These are phyloP conservation scores for Wiebesia pumilae DNA, from an alignment of 1,140 invertebrate genomes.

Conservation along the genomic window DNA sequence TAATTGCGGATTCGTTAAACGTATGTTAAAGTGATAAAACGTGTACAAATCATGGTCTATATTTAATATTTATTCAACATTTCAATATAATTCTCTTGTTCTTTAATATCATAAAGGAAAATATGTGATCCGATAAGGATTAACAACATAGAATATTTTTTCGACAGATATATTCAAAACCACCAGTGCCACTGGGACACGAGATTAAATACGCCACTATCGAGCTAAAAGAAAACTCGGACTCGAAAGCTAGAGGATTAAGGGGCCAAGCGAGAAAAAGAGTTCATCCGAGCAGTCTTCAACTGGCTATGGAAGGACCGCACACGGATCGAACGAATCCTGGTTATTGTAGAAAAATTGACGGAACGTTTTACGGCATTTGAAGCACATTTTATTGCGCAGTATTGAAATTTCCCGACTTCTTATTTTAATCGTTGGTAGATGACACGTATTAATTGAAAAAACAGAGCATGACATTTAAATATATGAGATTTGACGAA, in stretches of 20 bases:
- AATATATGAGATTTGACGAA: background rate
- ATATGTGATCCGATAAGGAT: too few relatives aligned
- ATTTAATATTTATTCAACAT: too few relatives aligned
- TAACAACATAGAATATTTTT: background rate
- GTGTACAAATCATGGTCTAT: too few relatives aligned
- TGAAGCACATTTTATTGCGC: conserved; percentile 52
- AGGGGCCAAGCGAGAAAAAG: conserved; percentile 58
- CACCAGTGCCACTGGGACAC: conserved; percentile 54
- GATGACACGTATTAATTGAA: background rate
- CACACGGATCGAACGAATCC: conserved; percentile 72
- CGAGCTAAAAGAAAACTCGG: background rate
- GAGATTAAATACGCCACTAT: conserved; percentile 53
- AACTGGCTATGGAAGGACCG: conserved; percentile 72
- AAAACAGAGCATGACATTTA: background rate
- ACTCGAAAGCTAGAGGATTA: conserved; percentile 36
- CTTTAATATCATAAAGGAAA: too few relatives aligned
- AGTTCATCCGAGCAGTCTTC: conserved; percentile 71
- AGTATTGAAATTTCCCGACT: conserved; percentile 36
- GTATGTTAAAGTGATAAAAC: too few relatives aligned
- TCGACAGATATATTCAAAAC: conserved; percentile 54
- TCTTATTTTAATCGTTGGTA: background rate
- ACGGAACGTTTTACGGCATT: conserved; percentile 73
- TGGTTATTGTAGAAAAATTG: conserved; percentile 72
- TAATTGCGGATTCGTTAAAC: too few relatives aligned
- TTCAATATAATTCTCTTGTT: too few relatives aligned